These are phyloP conservation scores for Intellagama lesueurii DNA, from an alignment of 2,797 vertebrate genomes.

Conservation along the genomic window DNA sequence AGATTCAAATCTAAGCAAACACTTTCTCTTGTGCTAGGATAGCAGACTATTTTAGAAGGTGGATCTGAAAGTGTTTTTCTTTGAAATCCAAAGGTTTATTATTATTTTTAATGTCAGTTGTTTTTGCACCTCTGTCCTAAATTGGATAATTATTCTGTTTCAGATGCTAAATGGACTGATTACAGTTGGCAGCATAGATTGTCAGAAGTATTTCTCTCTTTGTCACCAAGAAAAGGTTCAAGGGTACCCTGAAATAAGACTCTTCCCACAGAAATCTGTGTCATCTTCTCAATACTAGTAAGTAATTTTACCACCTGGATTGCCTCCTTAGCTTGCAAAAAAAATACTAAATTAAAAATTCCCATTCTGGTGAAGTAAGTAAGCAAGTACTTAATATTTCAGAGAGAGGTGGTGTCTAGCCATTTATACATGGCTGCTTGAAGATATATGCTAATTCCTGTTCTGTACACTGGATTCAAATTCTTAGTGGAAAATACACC, in stretches of 20 bases:
- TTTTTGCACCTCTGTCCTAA: not conserved
- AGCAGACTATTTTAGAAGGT: not conserved
- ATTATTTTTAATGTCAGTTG: not conserved
- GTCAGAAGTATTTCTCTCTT: conserved; percentile 89
- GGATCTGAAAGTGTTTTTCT: not conserved
- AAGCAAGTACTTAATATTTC: not conserved
- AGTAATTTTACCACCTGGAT: conserved; percentile 62
- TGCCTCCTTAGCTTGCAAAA: not conserved
- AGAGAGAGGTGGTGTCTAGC: not conserved
- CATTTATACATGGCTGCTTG: not conserved
- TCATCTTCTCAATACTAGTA: conserved; percentile 80
- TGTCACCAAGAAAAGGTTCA: conserved; percentile 89
- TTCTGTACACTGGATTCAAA: not conserved
- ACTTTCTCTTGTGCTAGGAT: not conserved
- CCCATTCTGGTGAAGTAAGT: not conserved
- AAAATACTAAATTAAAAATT: not conserved
- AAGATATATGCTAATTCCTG: not conserved
- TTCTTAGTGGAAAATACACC: not conserved
- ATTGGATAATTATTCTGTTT: conserved; percentile 50
- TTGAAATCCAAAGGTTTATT: not conserved
- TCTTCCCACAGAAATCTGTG: conserved; percentile 82
- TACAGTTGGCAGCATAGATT: conserved; percentile 91
- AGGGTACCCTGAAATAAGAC: conserved; percentile 93
- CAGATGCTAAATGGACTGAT: conserved; percentile 89
- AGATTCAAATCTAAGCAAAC: not conserved